Evolutionary conservation across 2,797 vertebrate species (phyloP), one percentile per base, ranked within the genome.

Genomic region (Sebastes itinus): DNA sequence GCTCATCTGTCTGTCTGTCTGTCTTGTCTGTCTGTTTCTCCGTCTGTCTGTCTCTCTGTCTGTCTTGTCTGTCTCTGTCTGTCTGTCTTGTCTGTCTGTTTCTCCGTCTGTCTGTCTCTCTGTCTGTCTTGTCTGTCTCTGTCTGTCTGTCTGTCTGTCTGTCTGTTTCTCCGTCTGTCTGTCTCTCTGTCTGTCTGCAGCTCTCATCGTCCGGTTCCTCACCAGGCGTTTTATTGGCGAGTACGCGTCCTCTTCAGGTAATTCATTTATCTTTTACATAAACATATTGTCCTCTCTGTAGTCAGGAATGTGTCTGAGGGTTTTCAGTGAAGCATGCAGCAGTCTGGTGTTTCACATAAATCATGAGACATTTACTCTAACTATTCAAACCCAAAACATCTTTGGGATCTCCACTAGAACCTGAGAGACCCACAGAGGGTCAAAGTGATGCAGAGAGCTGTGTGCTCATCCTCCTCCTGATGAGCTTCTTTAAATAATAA

Each of bases 151-250:
- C 30, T 32, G 0, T 32, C 30, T 9, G 2, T 32, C 30, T 32
- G 7, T 30, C 30, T 30, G 6, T 30, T 0, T 30, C 1, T 32
- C 32, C 0, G 1, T 32, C 30, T 32, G 7, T 32, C 30, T 32
- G 2, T 32, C 7, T 9, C 1, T 32, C 32, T 10, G 9, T 33
- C 32, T 33, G 9, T 33, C 32, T 33, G 32, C 93, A 98, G 97
- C 97, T 20, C 95, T 97, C 59, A 94, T 95, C 0, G 97, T 97
- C 75, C 93, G 97, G 2, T 97, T 97, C 87, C 95, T 97, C 52
- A 98, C 97, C 0, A 88, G 94, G 75, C 77, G 97, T 0, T 97
- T 97, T 85, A 97, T 97, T 84, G 97, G 97, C 1, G 97, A 98
- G 84, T 97, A 98, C 76, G 96, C 96, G 2, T 97, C 97, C 14